Base-by-base conservation (phyloP, 2,797 vertebrate genomes). In the Coilia nasus region DNA sequence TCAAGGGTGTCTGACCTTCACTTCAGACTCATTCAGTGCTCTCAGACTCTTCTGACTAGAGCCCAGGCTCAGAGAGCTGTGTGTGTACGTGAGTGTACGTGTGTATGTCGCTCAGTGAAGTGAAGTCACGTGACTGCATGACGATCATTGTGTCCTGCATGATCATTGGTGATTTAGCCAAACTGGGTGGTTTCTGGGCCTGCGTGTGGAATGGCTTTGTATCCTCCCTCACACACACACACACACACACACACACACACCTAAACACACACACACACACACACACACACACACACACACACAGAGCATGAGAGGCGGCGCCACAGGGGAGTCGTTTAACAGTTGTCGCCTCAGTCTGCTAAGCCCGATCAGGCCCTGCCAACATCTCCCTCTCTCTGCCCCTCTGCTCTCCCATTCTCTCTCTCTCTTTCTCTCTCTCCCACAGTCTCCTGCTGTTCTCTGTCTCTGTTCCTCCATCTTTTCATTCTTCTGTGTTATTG, bases 311-410 rank as follows among this genome's bases (percentile, higher is more conserved):
- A 67, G 62, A 67, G 62, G 60, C n/a, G 60, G 62, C 12, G 60
- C 67, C 84, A 28, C 50, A 85, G 86, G 93, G 94, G 94, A 93
- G 88, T 94, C 81, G 93, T 95, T 94, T 94, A 94, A 95, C 94
- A 94, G 93, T 94, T 95, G 94, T 95, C 94, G 88, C 93, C 92
- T 93, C 91, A 90, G 93, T 94, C 91, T 91, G 92, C 87, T 94
- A 94, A 95, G 93, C 93, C 90, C 86, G 86, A 62, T 50, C 84
- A 47, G 92, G 91, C 92, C 91, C 93, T 90, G 94, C 91, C 88
- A 75, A 75, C 67, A 75, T 75, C 89, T 84, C 90, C 91, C 90
- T 93, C 91, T 89, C 90, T 75, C 3, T 31, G 1, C 3, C 64
- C 14, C 64, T 0, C 60, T 25, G 60, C 21, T 23, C 6, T 1